phyloP scores from a whole-genome alignment of 2,888 invertebrate species.

The Merodon equestris region DNA sequence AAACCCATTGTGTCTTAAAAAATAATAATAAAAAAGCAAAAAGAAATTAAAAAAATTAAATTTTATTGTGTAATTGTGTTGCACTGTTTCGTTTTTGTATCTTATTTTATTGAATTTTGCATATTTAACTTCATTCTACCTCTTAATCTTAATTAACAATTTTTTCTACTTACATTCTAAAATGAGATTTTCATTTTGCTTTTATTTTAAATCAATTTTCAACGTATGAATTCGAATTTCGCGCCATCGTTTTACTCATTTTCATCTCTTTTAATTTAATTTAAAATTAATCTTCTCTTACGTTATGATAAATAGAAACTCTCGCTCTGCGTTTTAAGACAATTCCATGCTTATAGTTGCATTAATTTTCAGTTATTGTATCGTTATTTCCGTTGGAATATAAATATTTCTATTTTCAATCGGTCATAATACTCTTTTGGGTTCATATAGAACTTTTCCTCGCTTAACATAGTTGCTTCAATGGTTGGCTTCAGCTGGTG shows the following conservation, averaged over 20 bases:
- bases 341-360: slow-evolving; percentile 1
- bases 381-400: too few relatives aligned
- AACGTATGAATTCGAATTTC: slow-evolving; percentile 21
- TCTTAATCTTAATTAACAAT: slow-evolving; percentile 54
- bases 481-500: too few relatives aligned
- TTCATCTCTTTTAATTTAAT: slow-evolving; percentile 21
- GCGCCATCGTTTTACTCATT: slow-evolving; percentile 2
- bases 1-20: too few relatives aligned
- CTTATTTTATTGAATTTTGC: slow-evolving; percentile 35
- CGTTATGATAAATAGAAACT: slow-evolving; percentile 35
- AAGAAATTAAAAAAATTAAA: neutral
- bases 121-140: slow-evolving; percentile 44
- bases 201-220: too few relatives aligned
- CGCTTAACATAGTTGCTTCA: slow-evolving; percentile 5
- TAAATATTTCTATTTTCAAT: too few relatives aligned
- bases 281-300: neutral
- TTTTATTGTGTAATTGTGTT: neutral
- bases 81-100: too few relatives aligned
- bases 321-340: slow-evolving; percentile 32
- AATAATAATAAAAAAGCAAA: slow-evolving; percentile 6
- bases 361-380: too few relatives aligned
- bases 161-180: slow-evolving; percentile 61
- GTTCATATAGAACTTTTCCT: slow-evolving; percentile 43
- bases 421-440: too few relatives aligned
- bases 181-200: slow-evolving; percentile 53